phyloP scores from a whole-genome alignment of 1,140 invertebrate genomes.

The Drosophila yakuba region DNA sequence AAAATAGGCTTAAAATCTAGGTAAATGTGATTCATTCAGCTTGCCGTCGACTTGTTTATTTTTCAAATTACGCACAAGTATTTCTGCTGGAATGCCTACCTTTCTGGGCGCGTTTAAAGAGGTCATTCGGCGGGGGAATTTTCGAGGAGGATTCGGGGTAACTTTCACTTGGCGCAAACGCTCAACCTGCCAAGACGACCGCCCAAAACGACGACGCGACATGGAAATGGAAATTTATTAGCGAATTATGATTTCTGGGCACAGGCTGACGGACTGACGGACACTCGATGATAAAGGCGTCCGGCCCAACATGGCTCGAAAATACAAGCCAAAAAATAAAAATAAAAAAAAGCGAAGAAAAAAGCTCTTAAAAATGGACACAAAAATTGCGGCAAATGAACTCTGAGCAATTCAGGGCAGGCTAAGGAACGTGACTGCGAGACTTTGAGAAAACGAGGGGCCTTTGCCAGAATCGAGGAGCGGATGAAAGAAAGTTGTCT shows the following conservation, averaged over 20 bases:
- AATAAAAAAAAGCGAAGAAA: conserved; percentile 1
- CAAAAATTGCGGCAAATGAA: conserved; percentile 51
- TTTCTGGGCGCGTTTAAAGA: conserved; percentile 15
- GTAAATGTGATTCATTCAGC: background rate
- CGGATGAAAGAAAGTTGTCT: conserved; percentile 70
- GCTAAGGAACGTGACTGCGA: conserved; percentile 68
- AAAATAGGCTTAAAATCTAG: background rate
- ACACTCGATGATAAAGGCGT: conserved; percentile 8
- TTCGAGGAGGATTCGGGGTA: conserved; percentile 32
- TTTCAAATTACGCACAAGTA: conserved; percentile 21
- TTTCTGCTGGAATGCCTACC: conserved; percentile 18
- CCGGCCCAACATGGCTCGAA: conserved; percentile 30
- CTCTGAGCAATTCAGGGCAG: conserved; percentile 67
- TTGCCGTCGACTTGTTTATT: background rate
- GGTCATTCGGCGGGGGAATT: conserved; percentile 8
- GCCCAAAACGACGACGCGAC: conserved; percentile 27
- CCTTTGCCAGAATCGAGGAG: conserved; percentile 64
- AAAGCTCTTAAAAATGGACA: background rate
- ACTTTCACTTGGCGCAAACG: conserved; percentile 73
- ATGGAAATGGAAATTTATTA: conserved; percentile 80
- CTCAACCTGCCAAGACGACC: conserved; percentile 33
- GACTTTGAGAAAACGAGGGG: conserved; percentile 11
- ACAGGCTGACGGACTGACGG: conserved; percentile 37
- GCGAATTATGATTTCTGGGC: conserved; percentile 79
- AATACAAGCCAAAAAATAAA: conserved; percentile 23